Conservation (phyloP, 2,888 invertebrate species). For the Lamellibrachia columna region DNA sequence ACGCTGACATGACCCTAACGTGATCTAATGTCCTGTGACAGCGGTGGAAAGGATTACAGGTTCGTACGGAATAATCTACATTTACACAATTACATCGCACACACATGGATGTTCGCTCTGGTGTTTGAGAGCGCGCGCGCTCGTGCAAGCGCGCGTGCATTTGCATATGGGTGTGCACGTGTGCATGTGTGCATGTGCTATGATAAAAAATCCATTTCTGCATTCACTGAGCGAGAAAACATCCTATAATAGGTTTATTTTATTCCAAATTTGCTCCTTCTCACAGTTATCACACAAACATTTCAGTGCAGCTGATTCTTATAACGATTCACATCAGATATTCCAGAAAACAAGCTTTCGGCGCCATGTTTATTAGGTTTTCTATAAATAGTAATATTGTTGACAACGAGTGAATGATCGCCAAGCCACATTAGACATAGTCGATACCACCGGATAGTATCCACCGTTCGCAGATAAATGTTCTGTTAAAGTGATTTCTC, state of each 20-base stretch:
- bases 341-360: neutral
- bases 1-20: neutral
- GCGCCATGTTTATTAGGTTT: neutral
- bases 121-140: neutral
- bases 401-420: neutral
- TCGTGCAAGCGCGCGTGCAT: neutral
- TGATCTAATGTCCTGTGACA: neutral
- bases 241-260: neutral
- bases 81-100: neutral
- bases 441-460: neutral
- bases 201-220: neutral
- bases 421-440: neutral
- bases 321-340: neutral
- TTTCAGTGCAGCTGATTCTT: neutral
- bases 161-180: neutral
- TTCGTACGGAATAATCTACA: neutral
- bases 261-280: neutral
- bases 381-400: conserved; percentile 4
- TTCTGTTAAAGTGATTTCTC: neutral
- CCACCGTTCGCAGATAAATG: neutral
- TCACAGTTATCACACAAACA: neutral
- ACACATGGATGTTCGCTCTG: neutral
- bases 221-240: neutral
- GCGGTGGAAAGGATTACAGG: neutral
- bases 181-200: neutral